A percentile compares a stretch with the other conserved stretches of the same genome.
These are phyloP conservation scores for Gonocerus acuteangulatus DNA, from an alignment of 2,888 invertebrate genomes.

Conservation along the genomic window DNA sequence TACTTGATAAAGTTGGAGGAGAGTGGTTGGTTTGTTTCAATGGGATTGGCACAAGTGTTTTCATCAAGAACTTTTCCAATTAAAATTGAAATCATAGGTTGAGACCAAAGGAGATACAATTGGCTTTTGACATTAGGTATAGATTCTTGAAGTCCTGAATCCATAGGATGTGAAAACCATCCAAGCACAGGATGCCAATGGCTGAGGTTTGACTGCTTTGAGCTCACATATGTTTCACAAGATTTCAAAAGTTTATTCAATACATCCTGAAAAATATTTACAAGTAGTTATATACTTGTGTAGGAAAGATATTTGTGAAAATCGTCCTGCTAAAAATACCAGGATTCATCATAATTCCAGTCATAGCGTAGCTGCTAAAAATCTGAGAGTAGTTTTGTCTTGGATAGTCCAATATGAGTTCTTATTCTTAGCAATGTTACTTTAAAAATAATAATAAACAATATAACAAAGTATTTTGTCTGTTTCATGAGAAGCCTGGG, in stretches of 20 bases:
- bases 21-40: slow-evolving; percentile 32
- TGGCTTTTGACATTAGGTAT: slow-evolving; percentile 62
- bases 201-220: slow-evolving; percentile 81
- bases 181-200: slow-evolving; percentile 98
- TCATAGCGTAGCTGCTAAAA: too few relatives aligned
- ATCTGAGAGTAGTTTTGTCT: too few relatives aligned
- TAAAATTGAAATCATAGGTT: slow-evolving; percentile 40
- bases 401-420: too few relatives aligned
- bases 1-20: slow-evolving; percentile 34
- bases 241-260: slow-evolving; percentile 77
- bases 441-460: too few relatives aligned
- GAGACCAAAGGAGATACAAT: slow-evolving; percentile 63
- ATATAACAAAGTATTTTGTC: too few relatives aligned
- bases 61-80: slow-evolving; percentile 46
- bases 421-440: too few relatives aligned
- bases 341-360: too few relatives aligned
- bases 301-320: neutral
- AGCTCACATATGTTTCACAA: slow-evolving; percentile 86
- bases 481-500: too few relatives aligned
- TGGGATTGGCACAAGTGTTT: slow-evolving; percentile 42
- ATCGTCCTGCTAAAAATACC: too few relatives aligned
- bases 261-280: slow-evolving; percentile 57
- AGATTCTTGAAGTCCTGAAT: slow-evolving; percentile 61
- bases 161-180: slow-evolving; percentile 78
- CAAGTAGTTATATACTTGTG: neutral